Evolutionary conservation across 2,797 vertebrate species (phyloP).

Genomic region (Cyclopterus lumpus): DNA sequence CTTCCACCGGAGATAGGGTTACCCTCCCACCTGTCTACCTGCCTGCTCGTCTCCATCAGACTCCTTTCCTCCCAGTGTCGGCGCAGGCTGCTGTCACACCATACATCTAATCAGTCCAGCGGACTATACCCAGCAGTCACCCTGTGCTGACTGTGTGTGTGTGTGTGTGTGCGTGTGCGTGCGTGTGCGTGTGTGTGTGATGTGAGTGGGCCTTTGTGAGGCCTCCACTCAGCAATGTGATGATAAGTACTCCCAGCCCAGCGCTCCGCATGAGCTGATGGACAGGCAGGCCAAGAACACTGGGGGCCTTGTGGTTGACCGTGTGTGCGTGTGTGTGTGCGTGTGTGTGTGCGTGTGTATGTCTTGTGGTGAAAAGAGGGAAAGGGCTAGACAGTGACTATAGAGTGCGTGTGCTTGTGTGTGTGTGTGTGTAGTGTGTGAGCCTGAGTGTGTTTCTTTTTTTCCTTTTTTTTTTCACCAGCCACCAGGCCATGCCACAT

Average conservation of each 20-base stretch:
- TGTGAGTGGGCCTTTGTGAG: conserved; percentile 75
- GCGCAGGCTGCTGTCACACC: conserved; percentile 62
- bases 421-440: conserved; percentile 31
- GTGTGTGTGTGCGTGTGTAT: conserved; percentile 44
- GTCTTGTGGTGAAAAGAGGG: conserved; percentile 57
- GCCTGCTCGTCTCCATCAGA: conserved; percentile 33
- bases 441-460: conserved; percentile 26
- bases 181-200: conserved; percentile 40
- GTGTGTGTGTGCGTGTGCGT: conserved; percentile 34
- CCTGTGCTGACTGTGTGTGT: conserved; percentile 37
- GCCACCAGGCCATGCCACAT: conserved; percentile 81
- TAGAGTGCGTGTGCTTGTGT: conserved; percentile 36
- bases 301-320: conserved; percentile 80
- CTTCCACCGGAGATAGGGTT: conserved; percentile 19
- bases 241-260: conserved; percentile 85
- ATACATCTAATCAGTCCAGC: conserved; percentile 68
- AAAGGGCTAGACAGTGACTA: conserved; percentile 50
- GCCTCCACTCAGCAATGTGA: conserved; percentile 81
- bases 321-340: conserved; percentile 31
- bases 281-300: conserved; percentile 83
- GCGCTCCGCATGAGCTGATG: conserved; percentile 79
- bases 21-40: conserved; percentile 22
- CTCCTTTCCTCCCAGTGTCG: conserved; percentile 37
- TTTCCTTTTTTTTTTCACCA: conserved; percentile 43
- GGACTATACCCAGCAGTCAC: conserved; percentile 36